These are phyloP conservation scores for Gerris buenoi DNA, from an alignment of 1,140 invertebrate species.

Conservation along the genomic window DNA sequence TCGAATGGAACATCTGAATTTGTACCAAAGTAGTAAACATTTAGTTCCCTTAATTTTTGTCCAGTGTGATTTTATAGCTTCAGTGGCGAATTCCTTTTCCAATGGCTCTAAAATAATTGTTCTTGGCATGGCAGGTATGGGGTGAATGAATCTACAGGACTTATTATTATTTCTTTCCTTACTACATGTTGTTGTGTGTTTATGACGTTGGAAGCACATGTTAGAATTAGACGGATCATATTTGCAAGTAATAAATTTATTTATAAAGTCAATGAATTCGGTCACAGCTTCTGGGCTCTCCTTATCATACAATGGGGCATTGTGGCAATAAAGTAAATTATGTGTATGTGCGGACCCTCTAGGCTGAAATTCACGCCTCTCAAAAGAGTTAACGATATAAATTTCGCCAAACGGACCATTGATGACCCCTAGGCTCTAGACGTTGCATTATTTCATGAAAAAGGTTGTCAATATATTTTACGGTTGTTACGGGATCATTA, in stretches of 20 bases:
- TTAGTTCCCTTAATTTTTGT: not conserved
- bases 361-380: too few relatives aligned
- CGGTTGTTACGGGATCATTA: not conserved
- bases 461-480: not conserved
- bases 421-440: too few relatives aligned
- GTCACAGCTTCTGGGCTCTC: not conserved
- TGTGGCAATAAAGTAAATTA: not conserved
- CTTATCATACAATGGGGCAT: not conserved
- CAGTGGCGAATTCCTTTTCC: not conserved
- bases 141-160: not conserved
- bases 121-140: not conserved
- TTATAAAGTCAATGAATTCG: not conserved
- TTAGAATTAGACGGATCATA: not conserved
- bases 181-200: not conserved
- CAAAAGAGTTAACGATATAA: too few relatives aligned
- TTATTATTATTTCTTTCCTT: not conserved
- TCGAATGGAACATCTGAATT: not conserved
- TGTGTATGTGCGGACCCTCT: too few relatives aligned
- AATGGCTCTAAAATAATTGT: not conserved
- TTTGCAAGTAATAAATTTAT: not conserved
- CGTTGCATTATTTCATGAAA: not conserved
- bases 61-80: not conserved
- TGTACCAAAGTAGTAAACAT: not conserved
- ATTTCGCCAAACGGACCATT: not conserved
- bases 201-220: not conserved